Percentiles rank a stretch among this genome's conserved stretches.
phyloP scores from a whole-genome alignment of 2,113 vertebrate species.

The Eolophus roseicapilla region DNA sequence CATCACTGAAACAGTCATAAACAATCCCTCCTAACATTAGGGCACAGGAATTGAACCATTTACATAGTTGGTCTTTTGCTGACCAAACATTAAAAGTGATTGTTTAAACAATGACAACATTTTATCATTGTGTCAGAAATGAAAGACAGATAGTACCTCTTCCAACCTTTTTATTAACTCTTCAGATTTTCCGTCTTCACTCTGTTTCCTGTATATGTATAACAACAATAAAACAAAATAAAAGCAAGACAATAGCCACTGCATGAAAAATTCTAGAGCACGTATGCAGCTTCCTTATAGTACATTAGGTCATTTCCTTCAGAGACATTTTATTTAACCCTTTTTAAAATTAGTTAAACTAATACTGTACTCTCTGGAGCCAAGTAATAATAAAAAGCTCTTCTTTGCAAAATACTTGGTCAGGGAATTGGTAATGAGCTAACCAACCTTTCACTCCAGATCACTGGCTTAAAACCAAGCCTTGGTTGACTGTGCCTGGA shows the following conservation, averaged over 20 bases:
- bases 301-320: conserved; percentile 59
- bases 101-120: conserved; percentile 55
- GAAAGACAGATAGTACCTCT: conserved; percentile 46
- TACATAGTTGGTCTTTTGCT: conserved; percentile 64
- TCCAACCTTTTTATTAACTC: conserved; percentile 58
- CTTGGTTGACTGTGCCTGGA: background rate
- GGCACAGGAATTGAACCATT: conserved; percentile 60
- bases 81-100: conserved; percentile 61
- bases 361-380: conserved; percentile 8
- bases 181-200: conserved; percentile 48
- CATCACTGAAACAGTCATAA: conserved; percentile 8
- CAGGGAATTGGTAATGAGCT: background rate
- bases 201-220: conserved; percentile 38
- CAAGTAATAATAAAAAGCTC: conserved; percentile 3
- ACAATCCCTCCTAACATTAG: conserved; percentile 12
- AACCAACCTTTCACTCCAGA: background rate
- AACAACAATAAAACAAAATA: conserved; percentile 41
- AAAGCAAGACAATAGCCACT: conserved; percentile 55
- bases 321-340: conserved; percentile 24
- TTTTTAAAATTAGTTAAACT: conserved; percentile 25
- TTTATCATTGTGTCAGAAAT: conserved; percentile 65
- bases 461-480: conserved; percentile 31
- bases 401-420: background rate
- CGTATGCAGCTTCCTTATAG: conserved; percentile 56
- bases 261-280: conserved; percentile 44